phyloP scores from a whole-genome alignment of 2,888 invertebrate species.

The Dorcus hopei region DNA sequence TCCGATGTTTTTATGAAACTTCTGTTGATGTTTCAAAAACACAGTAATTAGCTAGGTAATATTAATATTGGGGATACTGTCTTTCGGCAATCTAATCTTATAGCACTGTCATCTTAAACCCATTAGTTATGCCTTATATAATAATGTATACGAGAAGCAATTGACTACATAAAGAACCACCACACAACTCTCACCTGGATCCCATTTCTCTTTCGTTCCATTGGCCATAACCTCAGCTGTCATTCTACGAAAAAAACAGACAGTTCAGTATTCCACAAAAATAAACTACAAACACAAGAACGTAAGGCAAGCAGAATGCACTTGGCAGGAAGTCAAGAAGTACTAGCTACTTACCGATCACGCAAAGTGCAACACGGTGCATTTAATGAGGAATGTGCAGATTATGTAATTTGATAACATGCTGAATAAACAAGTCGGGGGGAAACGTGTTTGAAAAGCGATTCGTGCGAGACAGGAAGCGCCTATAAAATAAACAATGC shows the following conservation, averaged over 20 bases:
- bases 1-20: too few species aligned
- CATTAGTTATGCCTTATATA: too few species aligned
- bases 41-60: too few species aligned
- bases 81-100: too few species aligned
- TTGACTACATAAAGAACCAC: too few species aligned
- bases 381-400: conserved; percentile 12
- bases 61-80: too few species aligned
- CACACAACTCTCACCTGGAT: conserved; percentile 53
- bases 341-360: neutral
- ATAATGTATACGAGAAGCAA: too few species aligned
- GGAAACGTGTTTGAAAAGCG: neutral
- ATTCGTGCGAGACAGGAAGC: neutral
- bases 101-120: too few species aligned
- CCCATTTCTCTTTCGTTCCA: conserved; percentile 54
- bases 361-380: conserved; percentile 8
- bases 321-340: too few species aligned
- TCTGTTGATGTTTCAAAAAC: too few species aligned
- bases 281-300: neutral
- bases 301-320: too few species aligned
- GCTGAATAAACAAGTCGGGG: conserved; percentile 16
- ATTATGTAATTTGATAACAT: conserved; percentile 16
- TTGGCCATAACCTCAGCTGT: conserved; percentile 60
- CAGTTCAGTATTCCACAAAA: conserved; percentile 6
- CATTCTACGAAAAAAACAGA: conserved; percentile 47
- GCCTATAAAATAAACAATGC: neutral